phyloP scores from a whole-genome alignment of 2,113 vertebrate species.

The Lampris megalopsis region DNA sequence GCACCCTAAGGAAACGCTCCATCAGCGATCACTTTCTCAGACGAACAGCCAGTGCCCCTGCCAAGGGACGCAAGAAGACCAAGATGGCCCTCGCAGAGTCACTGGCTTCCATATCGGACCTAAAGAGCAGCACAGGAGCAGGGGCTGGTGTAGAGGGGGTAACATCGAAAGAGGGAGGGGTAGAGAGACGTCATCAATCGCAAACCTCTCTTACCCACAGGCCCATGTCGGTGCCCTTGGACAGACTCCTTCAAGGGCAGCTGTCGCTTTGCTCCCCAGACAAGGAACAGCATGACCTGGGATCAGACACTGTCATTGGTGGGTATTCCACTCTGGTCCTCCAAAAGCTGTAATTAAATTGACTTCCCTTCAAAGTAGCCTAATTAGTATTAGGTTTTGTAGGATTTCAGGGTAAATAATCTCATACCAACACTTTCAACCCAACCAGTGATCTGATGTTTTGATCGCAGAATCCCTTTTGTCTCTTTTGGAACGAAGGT shows the following conservation, averaged over 20 bases:
- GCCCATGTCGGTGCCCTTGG: constrained; percentile 93
- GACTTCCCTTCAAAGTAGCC: background rate
- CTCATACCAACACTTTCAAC: background rate
- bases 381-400: background rate
- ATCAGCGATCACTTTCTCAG: constrained; percentile 92
- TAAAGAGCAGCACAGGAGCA: constrained; percentile 81
- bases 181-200: constrained; percentile 59
- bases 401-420: background rate
- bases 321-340: constrained; percentile 57
- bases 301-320: constrained; percentile 82
- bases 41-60: constrained; percentile 94
- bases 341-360: background rate
- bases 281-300: constrained; percentile 64
- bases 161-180: constrained; percentile 71
- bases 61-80: constrained; percentile 95
- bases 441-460: background rate
- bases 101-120: constrained; percentile 76
- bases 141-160: constrained; percentile 70
- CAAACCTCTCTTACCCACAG: constrained; percentile 82
- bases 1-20: constrained; percentile 87
- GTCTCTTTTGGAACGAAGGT: background rate
- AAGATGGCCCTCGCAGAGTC: constrained; percentile 90
- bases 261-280: constrained; percentile 77
- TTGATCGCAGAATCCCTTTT: background rate
- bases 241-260: constrained; percentile 86